Percentiles rank a stretch among this genome's conserved stretches.
phyloP scores from a whole-genome alignment of 2,888 invertebrate genomes.

The Alsophila aescularia region DNA sequence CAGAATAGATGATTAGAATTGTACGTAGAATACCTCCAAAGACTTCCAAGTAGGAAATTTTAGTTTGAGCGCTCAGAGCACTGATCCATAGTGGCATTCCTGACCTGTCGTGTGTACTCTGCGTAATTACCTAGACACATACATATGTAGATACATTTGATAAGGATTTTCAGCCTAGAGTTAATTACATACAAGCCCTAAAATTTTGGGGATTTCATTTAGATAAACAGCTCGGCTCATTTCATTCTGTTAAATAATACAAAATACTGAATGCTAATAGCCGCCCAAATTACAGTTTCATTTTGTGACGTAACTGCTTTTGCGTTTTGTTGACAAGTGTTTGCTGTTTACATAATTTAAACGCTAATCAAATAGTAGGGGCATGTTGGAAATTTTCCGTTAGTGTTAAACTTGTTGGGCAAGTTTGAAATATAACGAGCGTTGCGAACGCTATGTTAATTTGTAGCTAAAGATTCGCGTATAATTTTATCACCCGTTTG shows the following conservation, averaged over 20 bases:
- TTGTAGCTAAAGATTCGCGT: no score
- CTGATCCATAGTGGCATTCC: neutral
- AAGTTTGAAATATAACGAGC: neutral
- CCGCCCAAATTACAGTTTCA: slow-evolving; percentile 27
- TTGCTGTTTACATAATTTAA: slow-evolving; percentile 25
- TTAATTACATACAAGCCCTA: slow-evolving; percentile 28
- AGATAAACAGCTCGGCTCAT: slow-evolving; percentile 29
- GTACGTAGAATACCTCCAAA: no score
- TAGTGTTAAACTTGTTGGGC: neutral
- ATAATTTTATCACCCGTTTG: no score
- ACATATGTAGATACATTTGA: slow-evolving; percentile 16
- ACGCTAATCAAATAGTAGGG: slow-evolving; percentile 22
- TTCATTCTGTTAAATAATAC: slow-evolving; percentile 16
- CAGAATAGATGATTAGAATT: no score
- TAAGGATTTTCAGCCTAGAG: slow-evolving; percentile 29
- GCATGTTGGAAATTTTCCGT: slow-evolving; percentile 1
- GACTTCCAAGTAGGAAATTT: no score
- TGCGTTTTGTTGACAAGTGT: slow-evolving; percentile 24
- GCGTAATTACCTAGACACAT: slow-evolving; percentile 17
- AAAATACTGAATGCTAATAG: slow-evolving; percentile 15
- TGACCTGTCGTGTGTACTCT: neutral
- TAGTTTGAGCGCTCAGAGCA: neutral
- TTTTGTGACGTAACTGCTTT: slow-evolving; percentile 20
- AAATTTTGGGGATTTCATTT: slow-evolving; percentile 31
- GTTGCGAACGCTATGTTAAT: neutral